Evolutionary conservation across 2,113 vertebrate species (phyloP), one percentile per base, ranked within the genome.

Genomic region (Amphiprion ocellaris): DNA sequence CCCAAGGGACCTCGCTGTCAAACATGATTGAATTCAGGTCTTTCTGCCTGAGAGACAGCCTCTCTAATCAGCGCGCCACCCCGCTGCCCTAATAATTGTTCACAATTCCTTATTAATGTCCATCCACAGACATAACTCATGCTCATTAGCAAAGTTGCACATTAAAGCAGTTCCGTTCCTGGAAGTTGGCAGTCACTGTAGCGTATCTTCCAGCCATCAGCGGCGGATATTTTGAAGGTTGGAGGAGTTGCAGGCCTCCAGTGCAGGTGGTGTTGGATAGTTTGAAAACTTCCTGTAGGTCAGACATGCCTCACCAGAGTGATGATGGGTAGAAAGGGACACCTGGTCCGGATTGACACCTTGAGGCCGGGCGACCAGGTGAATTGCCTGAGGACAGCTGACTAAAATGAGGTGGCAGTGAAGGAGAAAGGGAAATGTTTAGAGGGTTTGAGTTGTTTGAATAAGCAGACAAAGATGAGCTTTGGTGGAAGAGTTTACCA

Each of bases 271-370:
- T 52, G 65, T 3, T 6, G 33, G 50, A 52, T 81, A 61, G 81
- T 81, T 89, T 77, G 24, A 71, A 44, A 49, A 56, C 76, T 63
- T 89, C 77, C 86, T 75, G 46, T 39, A 59, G 72, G 79, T 90
- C 79, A 83, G 72, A 74, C 74, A 53, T 79, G 74, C 77, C 39
- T 82, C 77, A 72, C 77, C 37, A 59, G 56, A 69, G 77, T 74
- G 74, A 61, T 19, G 82, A 78, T 66, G 46, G 65, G 56, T 71
- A 75, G 55, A 74, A 65, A 77, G 52, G 72, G 69, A 77, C 72
- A 88, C 74, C 89, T 85, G 83, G 79, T 76, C 66, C 63, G 46
- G 69, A 72, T 52, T 59, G 56, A 79, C 84, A 81, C 78, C 62
- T 74, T 19, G 55, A 44, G 47, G 69, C 53, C 55, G 55, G 69